phyloP scores from a whole-genome alignment of 1,140 invertebrate species.

The Pinna nobilis region DNA sequence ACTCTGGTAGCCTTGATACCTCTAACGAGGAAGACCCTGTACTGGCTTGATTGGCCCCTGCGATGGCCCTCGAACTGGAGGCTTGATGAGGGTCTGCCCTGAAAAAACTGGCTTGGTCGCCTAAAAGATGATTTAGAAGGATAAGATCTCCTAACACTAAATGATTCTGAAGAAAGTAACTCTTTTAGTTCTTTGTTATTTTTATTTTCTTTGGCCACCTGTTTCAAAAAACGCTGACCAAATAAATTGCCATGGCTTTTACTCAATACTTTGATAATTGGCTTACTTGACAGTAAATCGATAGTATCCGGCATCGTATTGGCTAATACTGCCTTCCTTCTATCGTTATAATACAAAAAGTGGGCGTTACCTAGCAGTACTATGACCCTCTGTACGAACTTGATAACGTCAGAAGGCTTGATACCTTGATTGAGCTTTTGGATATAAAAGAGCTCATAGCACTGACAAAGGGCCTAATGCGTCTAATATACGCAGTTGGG shows the following conservation, averaged over 20 bases:
- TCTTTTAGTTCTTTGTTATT: background rate
- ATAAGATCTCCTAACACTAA: background rate
- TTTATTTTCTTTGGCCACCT: background rate
- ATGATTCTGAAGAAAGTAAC: background rate
- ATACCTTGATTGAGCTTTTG: background rate
- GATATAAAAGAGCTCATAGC: background rate
- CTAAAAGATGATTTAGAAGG: background rate
- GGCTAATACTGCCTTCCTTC: background rate
- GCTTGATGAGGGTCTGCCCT: background rate
- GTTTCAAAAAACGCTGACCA: background rate
- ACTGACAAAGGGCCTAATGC: background rate
- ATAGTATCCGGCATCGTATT: too few species aligned
- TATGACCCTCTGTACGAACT: background rate
- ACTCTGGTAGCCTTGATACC: background rate
- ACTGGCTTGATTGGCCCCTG: background rate
- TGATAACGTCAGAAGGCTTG: background rate
- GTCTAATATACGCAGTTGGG: too few species aligned
- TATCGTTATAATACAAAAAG: background rate
- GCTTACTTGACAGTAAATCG: too few species aligned
- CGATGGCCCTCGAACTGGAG: background rate
- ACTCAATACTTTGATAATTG: background rate
- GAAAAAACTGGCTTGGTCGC: background rate
- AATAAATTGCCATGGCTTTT: background rate
- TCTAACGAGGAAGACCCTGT: background rate
- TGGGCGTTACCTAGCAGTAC: too few species aligned